Base-by-base conservation (phyloP, 2,797 vertebrate species). In the Pelodytes ibericus region DNA sequence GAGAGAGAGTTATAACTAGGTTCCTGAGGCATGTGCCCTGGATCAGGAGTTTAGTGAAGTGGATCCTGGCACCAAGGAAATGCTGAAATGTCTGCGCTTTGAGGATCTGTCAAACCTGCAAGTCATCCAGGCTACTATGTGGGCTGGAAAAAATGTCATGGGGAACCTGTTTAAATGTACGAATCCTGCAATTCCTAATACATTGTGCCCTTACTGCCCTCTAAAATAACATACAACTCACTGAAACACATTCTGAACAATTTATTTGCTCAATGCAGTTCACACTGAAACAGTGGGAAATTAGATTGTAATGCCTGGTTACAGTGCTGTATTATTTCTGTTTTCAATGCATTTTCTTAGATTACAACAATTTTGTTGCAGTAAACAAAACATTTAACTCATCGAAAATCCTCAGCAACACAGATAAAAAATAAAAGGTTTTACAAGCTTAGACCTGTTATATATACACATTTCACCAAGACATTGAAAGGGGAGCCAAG, bases 1-100 rank as follows among this genome's bases (percentile, higher is more conserved):
- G n/a, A n/a, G n/a, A n/a, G n/a, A n/a, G n/a, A n/a, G n/a, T n/a
- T n/a, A n/a, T n/a, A n/a, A n/a, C n/a, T n/a, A n/a, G n/a, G n/a
- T n/a, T n/a, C n/a, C n/a, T n/a, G n/a, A 99, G 98, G 95, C 98
- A 56, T 99, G 97, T 81, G 98, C 98, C 79, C 90, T 99, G 25
- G 96, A 99, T 84, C 97, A 98, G 83, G 98, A 99, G 86, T 94
- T 97, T 79, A 99, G 99, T 3, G 98, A 99, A 82, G 96, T 99
- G 20, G 97, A 99, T 81, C 95, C 96, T 0, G 97, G 99, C 84
- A 99, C 98, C n/a, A 99, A 97, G 89, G 98, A 99, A 77, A 99
- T 99, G 98, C 90, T 99, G 83, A 99, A 98, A 88, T 90, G n/a
- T n/a, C n/a, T n/a, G n/a, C n/a, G n/a, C n/a, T n/a, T n/a, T n/a